These are phyloP conservation scores for Bos indicus DNA, from an alignment of 2,113 vertebrate genomes.

Conservation along the genomic window DNA sequence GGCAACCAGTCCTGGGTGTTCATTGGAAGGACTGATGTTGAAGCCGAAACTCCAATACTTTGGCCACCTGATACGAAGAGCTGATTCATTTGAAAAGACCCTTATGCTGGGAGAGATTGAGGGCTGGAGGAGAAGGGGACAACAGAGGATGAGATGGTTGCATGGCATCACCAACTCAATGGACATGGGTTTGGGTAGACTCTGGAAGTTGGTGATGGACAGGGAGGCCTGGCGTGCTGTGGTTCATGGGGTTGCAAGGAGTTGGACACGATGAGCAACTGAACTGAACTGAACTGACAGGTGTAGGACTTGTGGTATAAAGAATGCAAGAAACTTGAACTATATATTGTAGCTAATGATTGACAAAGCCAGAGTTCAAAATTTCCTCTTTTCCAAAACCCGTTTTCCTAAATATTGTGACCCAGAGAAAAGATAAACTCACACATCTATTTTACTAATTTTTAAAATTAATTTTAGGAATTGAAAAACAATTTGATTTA, in stretches of 20 bases:
- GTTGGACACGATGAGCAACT: background rate
- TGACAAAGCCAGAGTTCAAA: background rate
- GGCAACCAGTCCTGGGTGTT: background rate
- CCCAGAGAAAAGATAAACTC: background rate
- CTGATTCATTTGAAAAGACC: background rate
- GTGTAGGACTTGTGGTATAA: background rate
- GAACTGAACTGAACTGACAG: background rate
- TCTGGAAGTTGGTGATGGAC: background rate
- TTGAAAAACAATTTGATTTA: background rate
- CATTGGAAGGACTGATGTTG: background rate
- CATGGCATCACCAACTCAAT: background rate
- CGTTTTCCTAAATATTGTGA: background rate
- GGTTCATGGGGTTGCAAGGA: background rate
- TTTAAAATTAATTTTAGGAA: background rate
- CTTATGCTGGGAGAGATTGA: background rate
- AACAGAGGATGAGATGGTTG: background rate
- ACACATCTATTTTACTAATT: background rate
- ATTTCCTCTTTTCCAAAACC: background rate
- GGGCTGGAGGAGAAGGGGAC: background rate
- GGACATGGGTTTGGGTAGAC: background rate
- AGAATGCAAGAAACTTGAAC: background rate
- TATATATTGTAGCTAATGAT: background rate
- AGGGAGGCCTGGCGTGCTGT: background rate
- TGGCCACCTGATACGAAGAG: background rate
- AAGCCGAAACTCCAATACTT: background rate